These are phyloP conservation scores for Plagiodera versicolora DNA, from an alignment of 2,888 invertebrate species.

Conservation along the genomic window DNA sequence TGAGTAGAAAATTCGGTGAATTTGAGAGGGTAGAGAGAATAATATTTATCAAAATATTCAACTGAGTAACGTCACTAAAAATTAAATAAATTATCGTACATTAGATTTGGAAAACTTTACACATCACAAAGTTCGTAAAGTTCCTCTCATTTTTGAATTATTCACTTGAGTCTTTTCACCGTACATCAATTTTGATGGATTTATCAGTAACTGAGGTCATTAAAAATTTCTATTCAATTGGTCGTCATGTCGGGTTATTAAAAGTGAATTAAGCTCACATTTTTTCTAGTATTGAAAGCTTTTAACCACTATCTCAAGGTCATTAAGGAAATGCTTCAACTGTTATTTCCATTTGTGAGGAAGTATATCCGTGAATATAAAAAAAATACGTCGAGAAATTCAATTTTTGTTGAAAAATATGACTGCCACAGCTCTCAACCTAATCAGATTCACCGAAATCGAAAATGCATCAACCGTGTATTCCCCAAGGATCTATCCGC, in stretches of 20 bases:
- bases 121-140: not conserved
- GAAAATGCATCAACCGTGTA: not conserved
- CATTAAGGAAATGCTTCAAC: slow-evolving; percentile 9
- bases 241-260: not conserved
- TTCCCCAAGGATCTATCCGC: not conserved
- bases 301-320: slow-evolving; percentile 10
- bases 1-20: not conserved
- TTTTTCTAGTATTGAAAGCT: not conserved
- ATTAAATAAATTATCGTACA: too few species aligned
- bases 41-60: too few species aligned
- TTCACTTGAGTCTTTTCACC: not conserved
- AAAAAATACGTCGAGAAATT: not conserved
- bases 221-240: not conserved
- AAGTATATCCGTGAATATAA: too few species aligned
- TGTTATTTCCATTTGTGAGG: not conserved
- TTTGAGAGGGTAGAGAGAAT: not conserved
- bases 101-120: too few species aligned
- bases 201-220: slow-evolving; percentile 2
- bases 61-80: too few species aligned
- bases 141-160: not conserved
- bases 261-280: slow-evolving; percentile 7
- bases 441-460: not conserved
- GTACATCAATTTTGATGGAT: slow-evolving; percentile 5
- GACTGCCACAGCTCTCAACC: not conserved
- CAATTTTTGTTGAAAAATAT: too few species aligned